Percentiles rank a stretch among this genome's conserved stretches.
Conservation (phyloP, 2,888 invertebrate genomes). For the Choristoneura rosaceana region DNA sequence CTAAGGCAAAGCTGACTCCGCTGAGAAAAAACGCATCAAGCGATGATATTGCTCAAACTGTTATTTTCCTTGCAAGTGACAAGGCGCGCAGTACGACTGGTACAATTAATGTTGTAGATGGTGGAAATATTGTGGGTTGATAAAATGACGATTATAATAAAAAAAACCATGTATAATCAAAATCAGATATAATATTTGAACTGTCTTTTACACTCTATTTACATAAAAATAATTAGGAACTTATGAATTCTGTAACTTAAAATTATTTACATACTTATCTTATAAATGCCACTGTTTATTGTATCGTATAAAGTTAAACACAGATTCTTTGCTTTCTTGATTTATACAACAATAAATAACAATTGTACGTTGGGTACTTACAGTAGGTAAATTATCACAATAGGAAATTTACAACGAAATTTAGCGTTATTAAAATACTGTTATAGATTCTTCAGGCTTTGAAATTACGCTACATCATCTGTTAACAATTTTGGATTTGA, state of each 20-base stretch:
- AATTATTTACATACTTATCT: conserved; percentile 24
- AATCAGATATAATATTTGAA: conserved; percentile 32
- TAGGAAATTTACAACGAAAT: conserved; percentile 9
- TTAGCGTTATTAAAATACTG: conserved; percentile 22
- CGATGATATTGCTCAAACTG: too few species aligned
- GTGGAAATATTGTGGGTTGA: background rate
- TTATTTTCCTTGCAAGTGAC: too few species aligned
- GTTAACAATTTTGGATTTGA: background rate
- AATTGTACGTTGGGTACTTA: conserved; percentile 13
- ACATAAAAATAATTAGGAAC: conserved; percentile 40
- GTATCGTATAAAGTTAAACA: background rate
- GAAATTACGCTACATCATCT: background rate
- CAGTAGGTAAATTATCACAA: conserved; percentile 25
- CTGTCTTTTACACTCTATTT: conserved; percentile 38
- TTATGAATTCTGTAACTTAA: conserved; percentile 24
- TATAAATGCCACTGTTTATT: conserved; percentile 37
- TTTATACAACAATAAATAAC: conserved; percentile 29
- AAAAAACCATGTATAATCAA: conserved; percentile 10
- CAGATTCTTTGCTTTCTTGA: background rate
- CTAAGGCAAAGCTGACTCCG: background rate
- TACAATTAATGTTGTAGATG: background rate
- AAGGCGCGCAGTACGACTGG: background rate
- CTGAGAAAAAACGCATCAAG: too few species aligned
- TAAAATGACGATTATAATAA: background rate
- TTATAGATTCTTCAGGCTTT: conserved; percentile 13